Base-by-base conservation (phyloP, 2,797 vertebrate species). In the Microcaecilia unicolor region DNA sequence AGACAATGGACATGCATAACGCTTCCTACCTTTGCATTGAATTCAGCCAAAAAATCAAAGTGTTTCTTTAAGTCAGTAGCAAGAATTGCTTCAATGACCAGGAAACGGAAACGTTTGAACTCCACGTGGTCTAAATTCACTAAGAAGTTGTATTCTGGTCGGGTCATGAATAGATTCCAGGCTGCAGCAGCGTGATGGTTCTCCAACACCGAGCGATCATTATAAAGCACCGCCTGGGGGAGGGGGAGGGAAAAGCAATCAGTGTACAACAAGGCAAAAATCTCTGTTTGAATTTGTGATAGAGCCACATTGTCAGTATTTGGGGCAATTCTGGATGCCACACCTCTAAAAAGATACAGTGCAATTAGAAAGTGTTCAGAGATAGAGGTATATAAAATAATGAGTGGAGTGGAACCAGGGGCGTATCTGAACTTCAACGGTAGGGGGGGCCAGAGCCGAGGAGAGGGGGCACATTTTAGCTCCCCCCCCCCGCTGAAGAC, bases 1-100 rank as follows among this genome's bases (percentile, higher is more conserved):
- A 8, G 13, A 21, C 31, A 44, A n/a, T 9, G 21, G 44, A 24
- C 34, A 28, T 6, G 2, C 41, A 24, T 2, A 3, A 4, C 35
- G 44, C 22, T 33, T 27, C 16, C 70, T 78, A 98, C 96, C 90
- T 99, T 99, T 48, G 92, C 84, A 4, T 99, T 99, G 64, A 99
- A 95, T 63, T 89, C 96, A 20, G 95, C 89, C 6, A 99, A 80
- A 10, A 99, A 99, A 66, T 99, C 96, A 26, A 99, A 99, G 72
- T 99, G 96, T 65, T 98, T 98, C 77, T 99, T 99, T 35, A 99
- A 80, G 62, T 99, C 96, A 1, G 96, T 99, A 51, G 96, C 96
- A 58, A 99, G 75, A 52, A 99, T 97, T 31, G 96, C 96, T 75
- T 99, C 96, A 3, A 98, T 98, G 58, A 99, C 95, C 16, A 99